These are phyloP conservation scores for Pollachius pollachius DNA, from an alignment of 2,113 vertebrate genomes.

Conservation along the genomic window DNA sequence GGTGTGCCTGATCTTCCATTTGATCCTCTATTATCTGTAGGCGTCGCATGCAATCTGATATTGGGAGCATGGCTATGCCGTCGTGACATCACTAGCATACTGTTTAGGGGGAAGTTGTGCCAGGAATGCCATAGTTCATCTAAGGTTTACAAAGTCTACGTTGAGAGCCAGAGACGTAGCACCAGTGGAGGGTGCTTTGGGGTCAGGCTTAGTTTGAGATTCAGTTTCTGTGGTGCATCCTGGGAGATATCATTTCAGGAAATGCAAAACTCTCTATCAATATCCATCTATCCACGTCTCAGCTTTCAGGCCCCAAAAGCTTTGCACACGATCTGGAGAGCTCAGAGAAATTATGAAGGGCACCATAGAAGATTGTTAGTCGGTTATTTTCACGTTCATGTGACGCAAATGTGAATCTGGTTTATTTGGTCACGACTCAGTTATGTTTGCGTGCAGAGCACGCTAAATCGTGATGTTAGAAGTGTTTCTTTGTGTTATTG, in stretches of 20 bases:
- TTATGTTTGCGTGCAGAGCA: too few species aligned
- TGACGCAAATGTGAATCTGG: too few species aligned
- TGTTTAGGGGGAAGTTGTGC: constrained; percentile 17
- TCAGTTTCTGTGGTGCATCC: constrained; percentile 62
- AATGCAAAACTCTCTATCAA: constrained; percentile 67
- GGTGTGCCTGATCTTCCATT: too few species aligned
- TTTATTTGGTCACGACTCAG: too few species aligned
- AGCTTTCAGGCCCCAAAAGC: constrained; percentile 44
- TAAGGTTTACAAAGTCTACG: constrained; percentile 25
- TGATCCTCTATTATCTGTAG: constrained; percentile 17
- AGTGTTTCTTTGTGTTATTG: constrained; percentile 28
- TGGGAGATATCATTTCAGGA: constrained; percentile 67
- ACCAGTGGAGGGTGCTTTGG: neutral
- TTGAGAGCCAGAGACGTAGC: constrained; percentile 4
- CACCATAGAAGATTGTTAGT: neutral
- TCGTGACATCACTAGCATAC: constrained; percentile 42
- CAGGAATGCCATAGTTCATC: neutral
- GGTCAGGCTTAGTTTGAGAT: constrained; percentile 45
- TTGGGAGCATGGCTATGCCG: neutral
- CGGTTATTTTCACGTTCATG: too few species aligned
- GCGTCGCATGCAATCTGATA: constrained; percentile 19
- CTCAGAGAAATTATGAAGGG: constrained; percentile 47
- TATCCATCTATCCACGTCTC: constrained; percentile 54
- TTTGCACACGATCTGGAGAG: constrained; percentile 33
- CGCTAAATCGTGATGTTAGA: constrained; percentile 17